Conservation (phyloP, 2,113 vertebrate genomes). For the Sinocyclocheilus maitianheensis region DNA sequence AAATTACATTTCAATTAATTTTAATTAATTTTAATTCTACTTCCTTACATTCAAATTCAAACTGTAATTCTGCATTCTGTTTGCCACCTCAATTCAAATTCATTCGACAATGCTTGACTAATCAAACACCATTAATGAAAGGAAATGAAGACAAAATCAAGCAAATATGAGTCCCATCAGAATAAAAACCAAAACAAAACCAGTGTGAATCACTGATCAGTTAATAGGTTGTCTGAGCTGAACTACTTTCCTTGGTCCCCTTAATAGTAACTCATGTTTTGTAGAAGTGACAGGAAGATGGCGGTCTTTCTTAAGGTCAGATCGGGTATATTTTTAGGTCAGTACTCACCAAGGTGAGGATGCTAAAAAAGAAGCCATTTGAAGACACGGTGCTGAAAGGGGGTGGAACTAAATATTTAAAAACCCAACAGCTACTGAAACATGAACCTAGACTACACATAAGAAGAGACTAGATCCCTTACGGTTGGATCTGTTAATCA, state of each 20-base stretch:
- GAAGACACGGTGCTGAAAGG: slow-evolving; percentile 3
- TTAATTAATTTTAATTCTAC: too few relatives aligned
- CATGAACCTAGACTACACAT: not conserved
- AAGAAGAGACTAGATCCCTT: not conserved
- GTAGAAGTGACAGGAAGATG: slow-evolving; percentile 27
- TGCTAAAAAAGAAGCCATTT: slow-evolving; percentile 29
- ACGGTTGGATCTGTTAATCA: not conserved
- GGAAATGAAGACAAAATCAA: too few relatives aligned
- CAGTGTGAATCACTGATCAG: not conserved
- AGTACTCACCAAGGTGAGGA: slow-evolving; percentile 40
- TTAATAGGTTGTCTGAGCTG: not conserved
- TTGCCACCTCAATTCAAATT: not conserved
- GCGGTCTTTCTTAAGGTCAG: slow-evolving; percentile 32
- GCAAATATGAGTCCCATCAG: not conserved
- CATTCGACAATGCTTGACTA: not conserved
- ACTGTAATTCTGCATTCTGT: too few relatives aligned
- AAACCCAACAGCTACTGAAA: not conserved
- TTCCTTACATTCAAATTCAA: too few relatives aligned
- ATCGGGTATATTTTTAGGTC: slow-evolving; percentile 47
- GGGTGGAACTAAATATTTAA: slow-evolving; percentile 26
- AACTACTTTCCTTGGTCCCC: slow-evolving; percentile 6
- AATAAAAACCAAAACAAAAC: not conserved
- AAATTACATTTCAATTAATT: too few relatives aligned
- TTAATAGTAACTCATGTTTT: slow-evolving; percentile 8
- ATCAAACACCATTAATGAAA: not conserved